Base-by-base conservation (phyloP, 2,797 vertebrate species). In the Oreochromis grahami region DNA sequence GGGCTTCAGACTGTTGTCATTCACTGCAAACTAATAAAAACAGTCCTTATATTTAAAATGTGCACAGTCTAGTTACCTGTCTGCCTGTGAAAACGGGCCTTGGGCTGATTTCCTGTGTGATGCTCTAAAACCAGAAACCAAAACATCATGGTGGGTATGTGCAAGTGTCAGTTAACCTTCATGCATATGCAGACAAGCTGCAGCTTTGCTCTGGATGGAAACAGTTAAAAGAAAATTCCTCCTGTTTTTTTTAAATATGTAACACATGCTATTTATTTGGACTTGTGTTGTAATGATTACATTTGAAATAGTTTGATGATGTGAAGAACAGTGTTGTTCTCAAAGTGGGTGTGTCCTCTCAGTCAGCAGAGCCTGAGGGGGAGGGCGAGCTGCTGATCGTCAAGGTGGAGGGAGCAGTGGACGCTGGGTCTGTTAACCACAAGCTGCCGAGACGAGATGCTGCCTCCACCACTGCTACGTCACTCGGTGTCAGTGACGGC, bases 321-420 rank as follows among this genome's bases (percentile, higher is more conserved):
- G 65, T 45, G 65, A 45, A 48, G 24, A 29, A 29, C 68, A 8
- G 26, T 26, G 41, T 45, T 45, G 43, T 29, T 29, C 43, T 29
- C 56, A 29, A 72, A 72, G 43, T 58, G 26, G 26, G 68, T 60
- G 72, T 88, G 21, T 86, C 55, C 50, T 83, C 24, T 88, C 80
- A 93, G 89, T 78, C 88, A 34, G 72, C 83, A 84, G 88, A 91
- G 29, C 65, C 79, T 3, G 90, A 89, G 74, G 87, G 91, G 2
- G 89, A 89, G 15, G 53, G 55, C 36, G 87, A 89, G 7, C 84
- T 94, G 26, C 74, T 91, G n/a, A 94, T 95, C 14, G 76, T 95
- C 19, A 95, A 94, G 84, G 92, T 94, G 58, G 93, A 95, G 86
- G 91, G 89, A 70, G 84, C 87, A 0, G 19, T 36, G n/a, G 91